Conservation (phyloP, 2,113 vertebrate species). For the Puma concolor region DNA sequence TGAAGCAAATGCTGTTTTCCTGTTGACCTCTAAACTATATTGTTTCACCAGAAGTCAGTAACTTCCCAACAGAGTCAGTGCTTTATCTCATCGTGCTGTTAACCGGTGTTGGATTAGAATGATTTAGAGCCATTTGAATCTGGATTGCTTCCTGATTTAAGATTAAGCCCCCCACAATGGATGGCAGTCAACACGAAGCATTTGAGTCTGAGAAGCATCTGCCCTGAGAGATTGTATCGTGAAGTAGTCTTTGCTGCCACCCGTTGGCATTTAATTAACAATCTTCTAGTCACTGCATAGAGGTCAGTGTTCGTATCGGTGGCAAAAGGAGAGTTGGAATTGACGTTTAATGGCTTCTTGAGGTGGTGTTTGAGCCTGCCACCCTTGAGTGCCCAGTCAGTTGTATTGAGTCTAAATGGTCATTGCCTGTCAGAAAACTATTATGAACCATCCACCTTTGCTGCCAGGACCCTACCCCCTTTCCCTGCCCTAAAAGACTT, state of each 20-base stretch:
- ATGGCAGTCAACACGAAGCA: not conserved
- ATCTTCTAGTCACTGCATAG: not conserved
- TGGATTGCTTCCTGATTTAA: not conserved
- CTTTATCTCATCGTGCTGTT: not conserved
- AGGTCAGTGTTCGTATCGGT: not conserved
- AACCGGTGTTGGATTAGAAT: not conserved
- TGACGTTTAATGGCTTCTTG: not conserved
- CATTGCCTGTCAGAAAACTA: not conserved
- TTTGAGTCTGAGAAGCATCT: not conserved
- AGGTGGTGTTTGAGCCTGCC: not conserved
- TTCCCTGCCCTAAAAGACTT: not conserved
- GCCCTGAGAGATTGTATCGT: not conserved
- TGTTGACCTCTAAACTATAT: not conserved
- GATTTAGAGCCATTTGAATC: not conserved
- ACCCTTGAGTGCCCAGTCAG: not conserved
- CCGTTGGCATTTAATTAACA: slow-evolving; percentile 4
- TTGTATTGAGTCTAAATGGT: not conserved
- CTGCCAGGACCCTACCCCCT: not conserved
- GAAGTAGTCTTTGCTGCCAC: not conserved
- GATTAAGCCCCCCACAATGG: not conserved
- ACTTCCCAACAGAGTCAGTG: not conserved
- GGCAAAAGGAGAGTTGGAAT: not conserved
- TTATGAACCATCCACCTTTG: not conserved
- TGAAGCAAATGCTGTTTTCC: not conserved
- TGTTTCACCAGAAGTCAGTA: not conserved